A percentile compares a stretch with the other conserved stretches of the same genome.
These are phyloP conservation scores for Latheticus oryzae DNA, from an alignment of 2,888 invertebrate genomes.

Conservation along the genomic window DNA sequence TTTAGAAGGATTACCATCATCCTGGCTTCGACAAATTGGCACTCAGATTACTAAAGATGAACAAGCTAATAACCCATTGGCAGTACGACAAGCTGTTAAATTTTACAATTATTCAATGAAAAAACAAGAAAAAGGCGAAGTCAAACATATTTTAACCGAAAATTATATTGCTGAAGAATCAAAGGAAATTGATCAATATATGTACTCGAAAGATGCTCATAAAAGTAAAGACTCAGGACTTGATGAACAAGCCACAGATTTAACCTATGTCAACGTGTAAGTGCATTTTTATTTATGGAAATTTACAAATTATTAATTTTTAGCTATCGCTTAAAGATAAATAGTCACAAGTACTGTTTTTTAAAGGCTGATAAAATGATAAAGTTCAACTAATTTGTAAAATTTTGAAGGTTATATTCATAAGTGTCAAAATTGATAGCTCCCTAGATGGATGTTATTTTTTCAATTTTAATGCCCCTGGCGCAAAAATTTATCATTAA, in stretches of 20 bases:
- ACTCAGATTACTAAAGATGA: slow-evolving; percentile 88
- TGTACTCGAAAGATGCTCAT: slow-evolving; percentile 79
- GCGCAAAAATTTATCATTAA: too few species aligned
- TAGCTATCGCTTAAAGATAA: background rate
- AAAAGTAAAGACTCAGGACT: slow-evolving; percentile 69
- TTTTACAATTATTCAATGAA: slow-evolving; percentile 90
- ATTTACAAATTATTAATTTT: too few species aligned
- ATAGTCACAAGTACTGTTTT: too few species aligned
- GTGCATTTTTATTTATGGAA: too few species aligned
- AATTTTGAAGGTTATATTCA: too few species aligned
- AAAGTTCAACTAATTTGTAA: too few species aligned
- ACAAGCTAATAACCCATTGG: slow-evolving; percentile 89
- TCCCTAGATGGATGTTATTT: too few species aligned
- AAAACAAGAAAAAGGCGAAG: slow-evolving; percentile 75
- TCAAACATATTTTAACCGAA: slow-evolving; percentile 85
- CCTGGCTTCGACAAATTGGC: slow-evolving; percentile 84
- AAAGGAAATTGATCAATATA: slow-evolving; percentile 82
- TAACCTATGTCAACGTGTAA: slow-evolving; percentile 29
- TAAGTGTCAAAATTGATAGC: too few species aligned
- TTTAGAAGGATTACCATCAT: slow-evolving; percentile 85
- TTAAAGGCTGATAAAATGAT: too few species aligned
- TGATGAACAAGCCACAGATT: slow-evolving; percentile 17
- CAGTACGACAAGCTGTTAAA: slow-evolving; percentile 90
- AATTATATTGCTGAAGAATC: slow-evolving; percentile 85
- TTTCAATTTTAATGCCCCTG: too few species aligned